These are phyloP conservation scores for Coracopsis vasa DNA, from an alignment of 2,113 vertebrate species.

Conservation along the genomic window DNA sequence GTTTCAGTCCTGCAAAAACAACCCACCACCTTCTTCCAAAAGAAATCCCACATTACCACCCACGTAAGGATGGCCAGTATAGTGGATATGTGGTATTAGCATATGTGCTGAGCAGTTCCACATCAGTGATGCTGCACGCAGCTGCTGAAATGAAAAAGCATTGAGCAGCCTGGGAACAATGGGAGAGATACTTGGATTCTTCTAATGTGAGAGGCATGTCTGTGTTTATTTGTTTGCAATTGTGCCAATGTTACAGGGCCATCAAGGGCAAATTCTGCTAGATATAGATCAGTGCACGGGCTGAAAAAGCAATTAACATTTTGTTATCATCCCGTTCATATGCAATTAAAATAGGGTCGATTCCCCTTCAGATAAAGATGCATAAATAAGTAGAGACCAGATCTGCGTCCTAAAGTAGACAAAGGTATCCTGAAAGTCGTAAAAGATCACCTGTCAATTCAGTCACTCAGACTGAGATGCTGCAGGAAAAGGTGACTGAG, in stretches of 20 bases:
- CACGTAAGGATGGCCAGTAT: background rate
- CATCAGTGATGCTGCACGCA: background rate
- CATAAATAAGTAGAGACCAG: slow-evolving; percentile 23
- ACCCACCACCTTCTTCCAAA: background rate
- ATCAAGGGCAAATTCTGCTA: slow-evolving; percentile 41
- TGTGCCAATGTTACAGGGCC: background rate
- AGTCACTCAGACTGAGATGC: background rate
- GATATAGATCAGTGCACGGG: slow-evolving; percentile 50
- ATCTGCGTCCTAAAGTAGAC: slow-evolving; percentile 10
- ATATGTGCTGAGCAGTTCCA: background rate
- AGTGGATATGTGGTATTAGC: background rate
- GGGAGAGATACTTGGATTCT: background rate
- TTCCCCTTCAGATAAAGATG: slow-evolving; percentile 52
- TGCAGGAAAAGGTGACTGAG: background rate
- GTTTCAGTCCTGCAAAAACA: background rate
- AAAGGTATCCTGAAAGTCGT: slow-evolving; percentile 17
- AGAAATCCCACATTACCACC: background rate
- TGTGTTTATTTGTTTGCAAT: background rate
- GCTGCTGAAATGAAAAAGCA: slow-evolving; percentile 20
- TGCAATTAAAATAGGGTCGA: slow-evolving; percentile 48
- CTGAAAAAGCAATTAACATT: slow-evolving; percentile 61
- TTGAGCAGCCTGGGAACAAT: background rate
- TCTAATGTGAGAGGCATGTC: background rate
- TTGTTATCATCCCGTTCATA: slow-evolving; percentile 12
- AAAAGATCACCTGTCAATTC: background rate